phyloP scores from a whole-genome alignment of 2,797 vertebrate genomes.

The Ctenochaetus hawaiiensis region DNA sequence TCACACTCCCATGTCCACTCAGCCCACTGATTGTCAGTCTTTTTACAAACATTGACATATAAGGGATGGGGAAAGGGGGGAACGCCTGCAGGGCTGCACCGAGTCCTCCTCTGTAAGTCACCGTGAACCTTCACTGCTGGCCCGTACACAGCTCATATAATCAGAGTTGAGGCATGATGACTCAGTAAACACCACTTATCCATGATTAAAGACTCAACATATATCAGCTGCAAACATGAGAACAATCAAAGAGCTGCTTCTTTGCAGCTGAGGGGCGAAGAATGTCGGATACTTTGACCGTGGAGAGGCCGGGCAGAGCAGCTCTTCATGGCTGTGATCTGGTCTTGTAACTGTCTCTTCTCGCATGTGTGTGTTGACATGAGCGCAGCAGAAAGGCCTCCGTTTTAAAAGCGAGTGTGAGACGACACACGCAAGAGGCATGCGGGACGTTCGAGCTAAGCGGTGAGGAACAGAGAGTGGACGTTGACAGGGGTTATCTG shows the following conservation, averaged over 20 bases:
- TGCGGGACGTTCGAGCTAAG: conserved; percentile 62
- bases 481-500: conserved; percentile 72
- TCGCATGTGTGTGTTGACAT: conserved; percentile 21
- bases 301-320: conserved; percentile 16
- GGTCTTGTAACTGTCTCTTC: conserved; percentile 13
- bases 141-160: background rate
- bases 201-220: background rate
- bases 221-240: conserved; percentile 31
- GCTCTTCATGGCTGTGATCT: conserved; percentile 41
- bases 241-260: conserved; percentile 45
- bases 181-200: background rate
- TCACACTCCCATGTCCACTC: conserved; percentile 60
- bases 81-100: conserved; percentile 30
- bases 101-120: conserved; percentile 10
- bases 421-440: conserved; percentile 24
- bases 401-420: conserved; percentile 42
- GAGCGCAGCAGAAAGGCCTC: conserved; percentile 23
- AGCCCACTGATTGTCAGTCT: conserved; percentile 63
- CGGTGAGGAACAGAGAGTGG: conserved; percentile 58
- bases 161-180: conserved; percentile 1
- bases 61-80: conserved; percentile 66
- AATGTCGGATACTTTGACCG: conserved; percentile 38
- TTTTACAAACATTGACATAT: conserved; percentile 82
- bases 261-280: background rate
- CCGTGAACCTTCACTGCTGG: conserved; percentile 7